A percentile compares a stretch with the other conserved stretches of the same genome.
Conservation (phyloP, 64 coral and sea anemone species). For the Catalaphyllia jardinei region DNA sequence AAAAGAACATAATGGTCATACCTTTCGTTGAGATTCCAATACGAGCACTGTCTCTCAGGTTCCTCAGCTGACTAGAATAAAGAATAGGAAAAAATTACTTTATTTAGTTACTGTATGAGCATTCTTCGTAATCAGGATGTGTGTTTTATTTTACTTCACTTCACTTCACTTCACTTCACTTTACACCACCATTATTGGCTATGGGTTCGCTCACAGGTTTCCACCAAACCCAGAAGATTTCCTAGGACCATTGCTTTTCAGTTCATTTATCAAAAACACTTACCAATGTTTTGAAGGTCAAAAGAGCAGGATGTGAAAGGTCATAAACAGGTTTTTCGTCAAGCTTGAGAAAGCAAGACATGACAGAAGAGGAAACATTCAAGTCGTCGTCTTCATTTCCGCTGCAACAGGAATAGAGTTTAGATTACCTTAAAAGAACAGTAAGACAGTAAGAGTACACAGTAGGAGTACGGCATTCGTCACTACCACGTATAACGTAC, state of each 20-base stretch:
- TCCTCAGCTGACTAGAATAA: not conserved
- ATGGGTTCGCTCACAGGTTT: too few species aligned
- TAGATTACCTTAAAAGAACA: not conserved
- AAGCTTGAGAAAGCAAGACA: slow-evolving; percentile 24
- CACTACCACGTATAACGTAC: too few species aligned
- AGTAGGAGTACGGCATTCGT: too few species aligned
- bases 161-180: too few species aligned
- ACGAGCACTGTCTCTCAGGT: not conserved
- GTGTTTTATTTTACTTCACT: too few species aligned
- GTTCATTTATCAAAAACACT: not conserved
- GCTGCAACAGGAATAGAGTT: not conserved
- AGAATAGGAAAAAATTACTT: not conserved
- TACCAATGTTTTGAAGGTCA: slow-evolving; percentile 17
- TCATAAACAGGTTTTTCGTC: not conserved
- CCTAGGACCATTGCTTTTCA: too few species aligned
- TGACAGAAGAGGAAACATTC: slow-evolving; percentile 2
- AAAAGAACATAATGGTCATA: not conserved
- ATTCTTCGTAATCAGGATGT: too few species aligned
- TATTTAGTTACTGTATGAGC: too few species aligned
- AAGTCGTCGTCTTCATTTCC: not conserved
- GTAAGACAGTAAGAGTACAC: too few species aligned
- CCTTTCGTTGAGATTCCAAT: not conserved
- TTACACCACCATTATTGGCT: too few species aligned
- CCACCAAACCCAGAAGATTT: too few species aligned
- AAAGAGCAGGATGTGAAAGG: slow-evolving; percentile 4